A percentile compares a stretch with the other conserved stretches of the same genome.
phyloP scores from a whole-genome alignment of 2,888 invertebrate species.

The Scaptomyza caliginosa region DNA sequence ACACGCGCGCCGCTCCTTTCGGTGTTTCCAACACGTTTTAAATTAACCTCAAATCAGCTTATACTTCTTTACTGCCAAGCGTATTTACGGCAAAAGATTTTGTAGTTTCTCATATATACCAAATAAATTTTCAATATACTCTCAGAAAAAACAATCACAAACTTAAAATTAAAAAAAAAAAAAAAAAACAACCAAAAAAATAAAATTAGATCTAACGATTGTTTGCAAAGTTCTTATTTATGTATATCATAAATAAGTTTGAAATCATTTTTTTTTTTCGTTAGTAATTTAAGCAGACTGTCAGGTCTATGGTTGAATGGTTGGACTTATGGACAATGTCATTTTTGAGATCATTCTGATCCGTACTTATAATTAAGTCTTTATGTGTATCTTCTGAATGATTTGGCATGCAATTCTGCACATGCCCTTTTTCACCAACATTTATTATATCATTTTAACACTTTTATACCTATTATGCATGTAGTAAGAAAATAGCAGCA shows the following conservation, averaged over 20 bases:
- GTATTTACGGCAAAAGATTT: background rate
- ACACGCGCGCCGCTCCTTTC: slow-evolving; percentile 46
- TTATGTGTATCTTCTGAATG: background rate
- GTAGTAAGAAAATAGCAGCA: slow-evolving; percentile 7
- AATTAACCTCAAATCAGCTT: slow-evolving; percentile 68
- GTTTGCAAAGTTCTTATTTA: too few species aligned
- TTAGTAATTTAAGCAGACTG: too few species aligned
- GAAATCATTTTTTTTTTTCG: too few species aligned
- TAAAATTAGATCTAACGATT: background rate
- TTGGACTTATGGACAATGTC: too few species aligned
- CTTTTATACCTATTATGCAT: slow-evolving; percentile 21
- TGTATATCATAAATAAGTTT: too few species aligned
- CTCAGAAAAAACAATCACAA: too few species aligned
- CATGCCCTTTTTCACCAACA: slow-evolving; percentile 11
- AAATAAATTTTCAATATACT: too few species aligned
- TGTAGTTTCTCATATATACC: background rate
- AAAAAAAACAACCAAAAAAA: too few species aligned
- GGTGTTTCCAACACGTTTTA: slow-evolving; percentile 55
- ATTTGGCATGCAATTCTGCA: background rate
- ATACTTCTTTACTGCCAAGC: slow-evolving; percentile 14
- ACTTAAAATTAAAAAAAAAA: too few species aligned
- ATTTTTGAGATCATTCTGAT: too few species aligned
- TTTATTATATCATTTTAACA: slow-evolving; percentile 34
- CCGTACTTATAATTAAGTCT: background rate
- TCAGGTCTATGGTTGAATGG: too few species aligned